phyloP scores from a whole-genome alignment of 2,797 vertebrate genomes.

The Margarornis squamiger region DNA sequence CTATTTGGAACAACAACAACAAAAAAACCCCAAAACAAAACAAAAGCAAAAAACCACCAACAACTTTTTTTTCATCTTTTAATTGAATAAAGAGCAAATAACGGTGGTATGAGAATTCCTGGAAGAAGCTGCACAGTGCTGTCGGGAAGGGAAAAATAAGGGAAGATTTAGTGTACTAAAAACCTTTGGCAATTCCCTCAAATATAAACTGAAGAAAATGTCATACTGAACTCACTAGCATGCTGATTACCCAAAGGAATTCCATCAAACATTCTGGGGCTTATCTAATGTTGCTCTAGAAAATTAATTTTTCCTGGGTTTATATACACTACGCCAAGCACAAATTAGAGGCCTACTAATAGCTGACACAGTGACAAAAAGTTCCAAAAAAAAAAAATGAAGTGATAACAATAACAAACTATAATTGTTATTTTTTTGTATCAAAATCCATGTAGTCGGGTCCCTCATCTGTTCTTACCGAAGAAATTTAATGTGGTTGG shows the following conservation, averaged over 20 bases:
- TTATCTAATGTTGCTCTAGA: not conserved
- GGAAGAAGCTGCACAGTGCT: not conserved
- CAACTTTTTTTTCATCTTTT: not conserved
- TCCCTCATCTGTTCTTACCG: not conserved
- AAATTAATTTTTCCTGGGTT: not conserved
- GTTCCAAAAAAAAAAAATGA: not conserved
- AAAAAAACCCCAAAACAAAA: not conserved
- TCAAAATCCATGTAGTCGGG: not conserved
- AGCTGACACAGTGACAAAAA: not conserved
- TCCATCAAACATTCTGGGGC: not conserved
- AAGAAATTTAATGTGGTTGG: not conserved
- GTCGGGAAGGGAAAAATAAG: not conserved
- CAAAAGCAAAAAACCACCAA: too few relatives aligned
- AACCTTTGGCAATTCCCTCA: not conserved
- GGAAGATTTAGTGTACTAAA: not conserved
- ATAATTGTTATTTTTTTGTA: not conserved
- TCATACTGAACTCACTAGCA: not conserved
- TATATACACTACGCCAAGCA: not conserved
- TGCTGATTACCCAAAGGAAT: slow-evolving; percentile 1
- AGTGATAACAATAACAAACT: not conserved
- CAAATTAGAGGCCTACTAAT: not conserved
- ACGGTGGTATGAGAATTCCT: not conserved
- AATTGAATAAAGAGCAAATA: not conserved
- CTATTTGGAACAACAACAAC: not conserved
- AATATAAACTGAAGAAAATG: not conserved